Base-by-base conservation (phyloP, 2,113 vertebrate species). In the Vulpes vulpes region DNA sequence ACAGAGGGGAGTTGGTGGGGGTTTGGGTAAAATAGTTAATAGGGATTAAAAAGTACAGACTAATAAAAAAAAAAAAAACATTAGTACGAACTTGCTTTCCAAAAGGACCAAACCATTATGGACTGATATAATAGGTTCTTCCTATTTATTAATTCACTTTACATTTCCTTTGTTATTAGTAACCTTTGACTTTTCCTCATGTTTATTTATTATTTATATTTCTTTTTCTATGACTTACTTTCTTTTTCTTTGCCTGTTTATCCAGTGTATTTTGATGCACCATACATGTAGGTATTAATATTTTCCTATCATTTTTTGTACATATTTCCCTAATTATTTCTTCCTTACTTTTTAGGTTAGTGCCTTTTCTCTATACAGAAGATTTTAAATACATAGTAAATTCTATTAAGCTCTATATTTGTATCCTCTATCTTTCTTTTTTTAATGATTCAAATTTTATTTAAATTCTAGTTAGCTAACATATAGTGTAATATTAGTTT, bases 81-180 rank as follows among this genome's bases (percentile, higher is more conserved):
- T 60, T 53, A 89, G 43, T 74, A 64, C 49, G 23, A 73, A 32
- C 64, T 32, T 89, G 11, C 65, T 89, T 89, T 74, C 43, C 57
- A 43, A 83, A 94, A 83, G 65, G 55, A 89, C 30, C 60, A 88
- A 81, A 71, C 38, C 53, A 88, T 35, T n/a, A 57, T 57, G 49
- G 60, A 93, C 49, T 55, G 3, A 93, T 79, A 79, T 80, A 79
- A 60, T 38, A 88, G 22, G 11, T 94, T 57, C 8, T 94, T 89
- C 11, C 11, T 73, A 71, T 60, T 89, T 81, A 94, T 71, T 94
- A 53, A 82, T 89, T 73, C 25, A 55, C 57, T 89, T 94, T 62
- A 43, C 3, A 89, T 82, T 94, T 89, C 32, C 25, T 94, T 94
- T 82, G 8, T n/a, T 62, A 62, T 89, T 74, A 83, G 32, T 94